A percentile compares a stretch with the other conserved stretches of the same genome.
These are phyloP conservation scores for Barbus barbus DNA, from an alignment of 2,113 vertebrate genomes.

Conservation along the genomic window DNA sequence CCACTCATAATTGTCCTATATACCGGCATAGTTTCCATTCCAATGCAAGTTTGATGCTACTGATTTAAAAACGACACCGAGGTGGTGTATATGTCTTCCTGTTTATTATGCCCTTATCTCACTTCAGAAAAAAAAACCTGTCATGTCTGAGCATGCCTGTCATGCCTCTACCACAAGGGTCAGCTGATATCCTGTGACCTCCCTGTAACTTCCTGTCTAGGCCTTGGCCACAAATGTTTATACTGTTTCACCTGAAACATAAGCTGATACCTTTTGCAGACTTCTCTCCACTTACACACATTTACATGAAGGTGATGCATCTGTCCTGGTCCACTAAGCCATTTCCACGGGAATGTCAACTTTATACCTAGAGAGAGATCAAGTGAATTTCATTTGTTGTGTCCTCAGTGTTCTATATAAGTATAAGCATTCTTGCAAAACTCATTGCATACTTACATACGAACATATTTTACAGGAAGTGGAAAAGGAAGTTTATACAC, in stretches of 20 bases:
- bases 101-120: not conserved
- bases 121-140: constrained; percentile 12
- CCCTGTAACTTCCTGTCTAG: constrained; percentile 38
- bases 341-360: too few species aligned
- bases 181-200: constrained; percentile 55
- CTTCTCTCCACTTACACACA: not conserved
- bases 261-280: not conserved
- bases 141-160: constrained; percentile 14
- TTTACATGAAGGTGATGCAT: not conserved
- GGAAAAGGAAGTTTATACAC: not conserved
- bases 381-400: too few species aligned
- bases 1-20: not conserved
- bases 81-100: not conserved
- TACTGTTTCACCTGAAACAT: not conserved
- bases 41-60: not conserved
- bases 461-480: not conserved
- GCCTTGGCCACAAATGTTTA: not conserved
- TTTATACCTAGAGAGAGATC: too few species aligned
- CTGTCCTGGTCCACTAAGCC: not conserved
- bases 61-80: not conserved
- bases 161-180: constrained; percentile 50
- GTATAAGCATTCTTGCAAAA: too few species aligned
- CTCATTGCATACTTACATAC: too few species aligned
- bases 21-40: not conserved
- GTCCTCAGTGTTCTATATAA: too few species aligned